phyloP scores from a whole-genome alignment of 2,888 invertebrate species.

The Clitarchus hookeri region DNA sequence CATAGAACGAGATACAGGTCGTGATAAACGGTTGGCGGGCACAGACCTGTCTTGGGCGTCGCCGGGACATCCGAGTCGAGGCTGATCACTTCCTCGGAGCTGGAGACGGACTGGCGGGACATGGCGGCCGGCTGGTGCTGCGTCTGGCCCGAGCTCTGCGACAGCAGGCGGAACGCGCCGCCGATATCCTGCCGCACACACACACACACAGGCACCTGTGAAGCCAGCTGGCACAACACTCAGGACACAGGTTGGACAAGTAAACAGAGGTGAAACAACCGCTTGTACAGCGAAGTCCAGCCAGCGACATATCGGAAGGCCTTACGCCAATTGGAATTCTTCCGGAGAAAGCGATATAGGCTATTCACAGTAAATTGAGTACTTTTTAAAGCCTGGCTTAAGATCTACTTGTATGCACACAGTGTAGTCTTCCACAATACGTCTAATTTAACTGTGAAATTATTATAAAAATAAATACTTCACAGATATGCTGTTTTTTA shows the following conservation, averaged over 20 bases:
- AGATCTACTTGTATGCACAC: too few species aligned
- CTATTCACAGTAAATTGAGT: too few species aligned
- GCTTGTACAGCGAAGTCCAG: too few species aligned
- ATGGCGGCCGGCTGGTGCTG: slow-evolving; percentile 53
- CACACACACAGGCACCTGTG: background rate
- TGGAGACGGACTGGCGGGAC: slow-evolving; percentile 56
- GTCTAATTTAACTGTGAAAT: too few species aligned
- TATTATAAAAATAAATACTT: too few species aligned
- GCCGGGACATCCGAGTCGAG: slow-evolving; percentile 52
- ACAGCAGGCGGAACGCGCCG: slow-evolving; percentile 76
- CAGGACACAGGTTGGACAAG: background rate
- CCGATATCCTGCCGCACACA: slow-evolving; percentile 55
- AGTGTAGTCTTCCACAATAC: too few species aligned
- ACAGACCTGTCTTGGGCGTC: slow-evolving; percentile 37
- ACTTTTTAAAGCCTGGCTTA: too few species aligned
- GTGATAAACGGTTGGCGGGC: background rate
- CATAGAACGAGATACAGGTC: too few species aligned
- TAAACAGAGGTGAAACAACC: background rate
- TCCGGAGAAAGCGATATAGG: too few species aligned
- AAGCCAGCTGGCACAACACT: background rate
- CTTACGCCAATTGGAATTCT: too few species aligned
- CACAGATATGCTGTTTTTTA: too few species aligned
- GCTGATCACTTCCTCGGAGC: slow-evolving; percentile 55
- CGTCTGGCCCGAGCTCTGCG: slow-evolving; percentile 64
- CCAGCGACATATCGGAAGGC: too few species aligned